Evolutionary conservation across 2,113 vertebrate genomes (phyloP).

Genomic region (Nerophis ophidion): DNA sequence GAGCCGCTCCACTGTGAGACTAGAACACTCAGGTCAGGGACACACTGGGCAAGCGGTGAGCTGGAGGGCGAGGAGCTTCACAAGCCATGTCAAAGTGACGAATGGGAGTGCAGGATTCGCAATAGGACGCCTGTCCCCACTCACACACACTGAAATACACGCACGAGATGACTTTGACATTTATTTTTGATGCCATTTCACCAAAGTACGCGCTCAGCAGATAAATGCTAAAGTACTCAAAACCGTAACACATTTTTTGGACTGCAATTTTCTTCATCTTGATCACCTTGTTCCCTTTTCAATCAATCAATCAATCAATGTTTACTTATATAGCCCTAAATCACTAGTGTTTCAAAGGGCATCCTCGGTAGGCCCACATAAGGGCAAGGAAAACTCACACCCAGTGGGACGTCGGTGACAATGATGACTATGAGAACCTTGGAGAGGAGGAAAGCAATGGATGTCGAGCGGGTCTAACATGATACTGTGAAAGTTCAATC

Average conservation of each 20-base stretch:
- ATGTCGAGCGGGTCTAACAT: no score
- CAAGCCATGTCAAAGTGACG: slow-evolving; percentile 53
- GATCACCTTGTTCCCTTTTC: not conserved
- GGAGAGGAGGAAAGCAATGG: no score
- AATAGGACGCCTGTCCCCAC: slow-evolving; percentile 25
- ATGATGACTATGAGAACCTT: no score
- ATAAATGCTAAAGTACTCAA: not conserved
- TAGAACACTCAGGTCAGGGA: slow-evolving; percentile 47
- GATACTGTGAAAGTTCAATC: no score
- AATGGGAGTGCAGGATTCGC: slow-evolving; percentile 45
- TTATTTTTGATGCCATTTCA: not conserved
- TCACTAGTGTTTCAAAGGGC: no score
- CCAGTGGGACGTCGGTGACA: no score
- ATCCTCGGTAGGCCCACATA: no score
- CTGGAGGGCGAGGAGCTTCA: slow-evolving; percentile 27
- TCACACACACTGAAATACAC: slow-evolving; percentile 4
- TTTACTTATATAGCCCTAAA: no score
- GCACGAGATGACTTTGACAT: slow-evolving; percentile 15
- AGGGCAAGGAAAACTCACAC: no score
- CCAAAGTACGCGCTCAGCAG: not conserved
- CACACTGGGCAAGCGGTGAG: slow-evolving; percentile 24
- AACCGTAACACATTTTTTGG: not conserved
- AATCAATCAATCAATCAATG: no score
- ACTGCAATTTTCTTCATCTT: slow-evolving; percentile 3
- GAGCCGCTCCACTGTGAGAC: slow-evolving; percentile 8